A percentile compares a stretch with the other conserved stretches of the same genome.
phyloP scores from a whole-genome alignment of 2,888 invertebrate genomes.

The Andrena minutula region DNA sequence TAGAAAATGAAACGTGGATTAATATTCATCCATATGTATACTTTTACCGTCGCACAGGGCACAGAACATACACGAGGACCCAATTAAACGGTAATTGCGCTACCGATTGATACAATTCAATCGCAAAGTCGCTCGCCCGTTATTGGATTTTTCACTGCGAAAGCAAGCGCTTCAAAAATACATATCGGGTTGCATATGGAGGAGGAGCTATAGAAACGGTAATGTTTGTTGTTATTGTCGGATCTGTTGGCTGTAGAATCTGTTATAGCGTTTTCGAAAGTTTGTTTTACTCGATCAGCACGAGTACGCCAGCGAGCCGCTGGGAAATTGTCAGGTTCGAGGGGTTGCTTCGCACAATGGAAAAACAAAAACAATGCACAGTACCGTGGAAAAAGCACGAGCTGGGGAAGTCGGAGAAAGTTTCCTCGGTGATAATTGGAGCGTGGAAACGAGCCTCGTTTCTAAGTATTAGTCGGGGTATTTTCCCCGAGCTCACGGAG shows the following conservation, averaged over 20 bases:
- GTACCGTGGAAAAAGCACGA: slow-evolving; percentile 4
- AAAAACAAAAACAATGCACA: not conserved
- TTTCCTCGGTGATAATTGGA: slow-evolving; percentile 26
- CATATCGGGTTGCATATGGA: slow-evolving; percentile 20
- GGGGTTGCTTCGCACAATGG: slow-evolving; percentile 14
- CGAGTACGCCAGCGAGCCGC: not conserved
- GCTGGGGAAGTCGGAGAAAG: slow-evolving; percentile 14
- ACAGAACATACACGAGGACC: slow-evolving; percentile 6
- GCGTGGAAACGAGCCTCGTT: not conserved
- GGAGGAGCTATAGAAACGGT: not conserved
- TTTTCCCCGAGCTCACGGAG: not conserved
- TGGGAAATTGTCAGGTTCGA: slow-evolving; percentile 20
- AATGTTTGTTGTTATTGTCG: slow-evolving; percentile 28
- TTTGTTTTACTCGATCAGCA: slow-evolving; percentile 35
- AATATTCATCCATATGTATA: not conserved
- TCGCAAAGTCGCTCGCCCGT: not conserved
- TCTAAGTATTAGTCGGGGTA: not conserved
- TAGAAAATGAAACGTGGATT: not conserved
- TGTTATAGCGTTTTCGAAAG: slow-evolving; percentile 30
- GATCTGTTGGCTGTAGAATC: not conserved
- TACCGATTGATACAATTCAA: slow-evolving; percentile 12
- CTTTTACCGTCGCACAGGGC: not conserved
- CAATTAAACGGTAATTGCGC: slow-evolving; percentile 3
- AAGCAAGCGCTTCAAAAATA: slow-evolving; percentile 19
- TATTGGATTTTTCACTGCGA: slow-evolving; percentile 23